phyloP scores from a whole-genome alignment of 2,113 vertebrate genomes.

The Orcinus orca region DNA sequence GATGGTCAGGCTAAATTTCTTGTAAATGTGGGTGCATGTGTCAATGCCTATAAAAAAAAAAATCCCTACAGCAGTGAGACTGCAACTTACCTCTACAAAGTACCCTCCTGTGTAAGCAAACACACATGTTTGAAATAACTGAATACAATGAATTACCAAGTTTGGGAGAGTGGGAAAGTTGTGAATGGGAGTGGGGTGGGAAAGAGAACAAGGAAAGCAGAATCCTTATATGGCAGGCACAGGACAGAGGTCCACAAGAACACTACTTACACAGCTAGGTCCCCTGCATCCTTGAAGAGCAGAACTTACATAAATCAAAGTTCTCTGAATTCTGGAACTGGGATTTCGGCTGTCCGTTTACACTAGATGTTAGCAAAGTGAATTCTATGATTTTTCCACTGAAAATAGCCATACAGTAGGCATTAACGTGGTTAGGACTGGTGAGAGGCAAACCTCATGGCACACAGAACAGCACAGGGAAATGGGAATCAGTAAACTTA shows the following conservation, averaged over 20 bases:
- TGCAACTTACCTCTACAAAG: neutral
- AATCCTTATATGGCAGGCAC: neutral
- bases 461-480: neutral
- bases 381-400: neutral
- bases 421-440: neutral
- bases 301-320: neutral
- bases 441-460: neutral
- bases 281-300: neutral
- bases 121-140: neutral
- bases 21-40: neutral
- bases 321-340: neutral
- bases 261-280: neutral
- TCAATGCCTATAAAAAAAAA: neutral
- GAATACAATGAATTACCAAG: neutral
- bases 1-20: neutral
- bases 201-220: neutral
- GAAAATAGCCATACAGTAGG: neutral
- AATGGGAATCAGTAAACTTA: slow-evolving; percentile 18
- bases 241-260: neutral
- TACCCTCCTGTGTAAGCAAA: neutral
- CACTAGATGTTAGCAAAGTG: neutral
- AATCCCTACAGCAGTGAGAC: neutral
- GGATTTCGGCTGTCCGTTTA: neutral
- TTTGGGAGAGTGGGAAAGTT: neutral
- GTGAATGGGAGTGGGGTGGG: neutral